Conservation (phyloP, 2,888 invertebrate species). For the Zhengitettix transpicula region DNA sequence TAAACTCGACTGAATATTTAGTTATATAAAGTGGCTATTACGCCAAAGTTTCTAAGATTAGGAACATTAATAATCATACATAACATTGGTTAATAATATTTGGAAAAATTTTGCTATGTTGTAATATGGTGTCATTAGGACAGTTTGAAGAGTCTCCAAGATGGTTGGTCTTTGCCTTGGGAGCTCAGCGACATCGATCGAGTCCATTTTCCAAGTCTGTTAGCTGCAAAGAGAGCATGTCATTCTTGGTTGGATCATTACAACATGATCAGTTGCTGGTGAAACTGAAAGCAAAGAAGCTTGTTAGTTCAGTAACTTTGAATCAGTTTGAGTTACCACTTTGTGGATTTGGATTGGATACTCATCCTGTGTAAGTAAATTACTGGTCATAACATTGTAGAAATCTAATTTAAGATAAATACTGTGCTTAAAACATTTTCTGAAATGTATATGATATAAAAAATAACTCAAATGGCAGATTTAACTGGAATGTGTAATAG, state of each 20-base stretch:
- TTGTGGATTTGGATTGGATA: conserved; percentile 29
- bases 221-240: conserved; percentile 30
- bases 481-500: no score
- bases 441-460: no score
- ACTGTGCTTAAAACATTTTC: no score
- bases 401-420: no score
- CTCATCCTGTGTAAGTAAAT: conserved; percentile 24
- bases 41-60: no score
- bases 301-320: conserved; percentile 30
- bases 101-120: no score
- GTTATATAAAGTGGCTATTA: no score
- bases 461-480: no score
- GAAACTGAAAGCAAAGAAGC: conserved; percentile 31
- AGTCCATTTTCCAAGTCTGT: conserved; percentile 9
- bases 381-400: background rate
- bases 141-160: conserved; percentile 13
- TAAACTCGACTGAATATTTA: no score
- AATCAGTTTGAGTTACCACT: conserved; percentile 29
- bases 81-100: no score
- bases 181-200: conserved; percentile 27
- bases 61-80: no score
- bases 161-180: conserved; percentile 28
- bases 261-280: conserved; percentile 27
- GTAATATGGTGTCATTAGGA: no score
- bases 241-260: conserved; percentile 30